Base-by-base conservation (phyloP, 2,113 vertebrate genomes). In the Tonatia bakeri region DNA sequence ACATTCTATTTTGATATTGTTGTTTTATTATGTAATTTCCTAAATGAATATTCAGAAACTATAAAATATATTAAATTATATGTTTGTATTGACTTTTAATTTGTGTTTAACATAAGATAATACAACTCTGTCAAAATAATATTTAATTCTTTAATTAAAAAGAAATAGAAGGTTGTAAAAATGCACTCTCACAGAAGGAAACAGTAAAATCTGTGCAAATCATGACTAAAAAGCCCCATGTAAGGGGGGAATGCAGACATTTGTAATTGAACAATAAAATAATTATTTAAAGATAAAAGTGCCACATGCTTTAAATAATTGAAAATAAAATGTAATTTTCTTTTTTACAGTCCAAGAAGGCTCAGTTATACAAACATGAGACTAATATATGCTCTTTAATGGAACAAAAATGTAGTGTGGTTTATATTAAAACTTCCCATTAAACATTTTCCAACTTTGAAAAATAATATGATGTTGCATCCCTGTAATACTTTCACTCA, bases 81-180 rank as follows among this genome's bases (percentile, higher is more conserved):
- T 94, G 50, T 86, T 91, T 93, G 33, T 50, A 59, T 64, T 89
- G 22, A 86, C 19, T 61, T 82, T 79, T n/a, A 81, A 88, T 85
- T 59, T 87, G 75, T 94, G 33, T 75, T 95, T 82, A 33, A 88
- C 22, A 33, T 93, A 65, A 90, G 84, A 67, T 45, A 93, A 8
- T 5, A 91, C 94, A 91, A 81, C 3, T 67, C n/a, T 94, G 20
- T 91, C 67, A 96, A 93, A 93, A 93, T 90, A 93, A 56, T 20
- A 38, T 59, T 59, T 1, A 10, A 84, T 81, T 96, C 33, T 50
- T 93, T 88, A 96, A 82, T 85, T 94, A 92, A 76, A 92, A 76
- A 14, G 19, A 17, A 91, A 56, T 28, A 56, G 31, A 65, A 83
- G 4, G 9, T 52, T 91, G 76, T 36, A 47, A 77, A 84, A 77